Evolutionary conservation across 2,888 invertebrate species (phyloP), one percentile per base, ranked within the genome.

Genomic region (Troglohyphantes excavatus): DNA sequence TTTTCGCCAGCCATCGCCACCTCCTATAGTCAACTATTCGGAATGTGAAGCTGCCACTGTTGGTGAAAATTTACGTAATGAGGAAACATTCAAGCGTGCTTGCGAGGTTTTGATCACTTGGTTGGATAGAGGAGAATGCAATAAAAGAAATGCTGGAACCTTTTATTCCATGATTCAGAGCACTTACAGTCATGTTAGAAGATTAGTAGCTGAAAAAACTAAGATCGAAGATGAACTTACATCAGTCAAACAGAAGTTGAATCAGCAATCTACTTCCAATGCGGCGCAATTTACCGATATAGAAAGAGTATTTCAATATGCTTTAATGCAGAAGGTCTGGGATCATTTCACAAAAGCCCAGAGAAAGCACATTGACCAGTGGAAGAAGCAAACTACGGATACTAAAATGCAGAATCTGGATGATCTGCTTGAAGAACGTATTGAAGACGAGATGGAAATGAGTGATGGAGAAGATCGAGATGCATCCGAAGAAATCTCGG

Each of bases 261-360:
- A 96, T 93, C 96, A 96, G 91, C 95, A 96, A 92, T 97, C 98
- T 95, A 96, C 97, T 93, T 96, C 95, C 92, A 96, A 98, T 92
- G 95, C 97, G 73, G 95, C 96, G 92, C 98, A 98, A 95, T 97
- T 98, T 98, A 97, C 97, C 96, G 98, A 98, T 96, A 98, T 98
- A 95, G 98, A 98, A 96, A 97, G 97, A 95, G 97, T 98, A 95
- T 98, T 98, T 96, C 95, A 95, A 94, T 97, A 97, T 93, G 97
- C 98, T 94, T 96, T 96, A 95, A 98, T 98, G 95, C 98, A 98
- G 96, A 98, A 98, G 95, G 98, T 97, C 94, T 98, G 98, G 98
- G 98, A 99, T 96, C 98, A 98, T 96, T 98, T 99, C 96, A 98
- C 98, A 95, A 98, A 98, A 95, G 97, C 98, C 93, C 98, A 98